Evolutionary conservation across 1,140 invertebrate species (phyloP).

Genomic region (Cardiocondyla obscurior): DNA sequence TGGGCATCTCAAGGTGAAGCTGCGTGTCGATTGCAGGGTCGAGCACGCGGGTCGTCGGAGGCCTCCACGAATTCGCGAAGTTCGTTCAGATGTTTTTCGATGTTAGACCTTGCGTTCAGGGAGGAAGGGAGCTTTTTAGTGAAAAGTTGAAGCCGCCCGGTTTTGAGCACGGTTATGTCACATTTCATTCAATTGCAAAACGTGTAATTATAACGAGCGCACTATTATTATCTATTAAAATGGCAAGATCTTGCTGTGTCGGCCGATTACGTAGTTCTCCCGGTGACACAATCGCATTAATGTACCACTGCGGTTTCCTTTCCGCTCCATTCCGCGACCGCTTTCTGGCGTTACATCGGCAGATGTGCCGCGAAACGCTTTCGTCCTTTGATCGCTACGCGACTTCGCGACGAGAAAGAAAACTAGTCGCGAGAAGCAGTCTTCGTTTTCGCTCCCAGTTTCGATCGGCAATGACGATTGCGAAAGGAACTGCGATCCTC

Average conservation of each 20-base stretch:
- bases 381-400: neutral
- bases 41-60: no score
- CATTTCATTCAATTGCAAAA: conserved; percentile 52
- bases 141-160: no score
- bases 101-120: no score
- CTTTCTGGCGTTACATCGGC: neutral
- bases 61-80: no score
- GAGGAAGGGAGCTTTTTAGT: no score
- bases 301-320: conserved; percentile 16
- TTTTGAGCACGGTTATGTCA: conserved; percentile 41
- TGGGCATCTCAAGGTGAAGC: conserved; percentile 63
- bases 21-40: no score
- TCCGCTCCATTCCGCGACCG: neutral
- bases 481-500: no score
- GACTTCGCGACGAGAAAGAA: neutral
- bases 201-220: conserved; percentile 35
- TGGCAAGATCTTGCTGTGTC: conserved; percentile 45
- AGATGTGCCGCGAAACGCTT: neutral
- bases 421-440: no score
- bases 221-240: conserved; percentile 58
- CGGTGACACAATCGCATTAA: conserved; percentile 45
- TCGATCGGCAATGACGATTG: neutral
- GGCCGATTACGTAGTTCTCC: conserved; percentile 29
- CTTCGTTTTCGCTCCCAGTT: no score
- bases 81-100: no score